phyloP scores from a whole-genome alignment of 2,797 vertebrate genomes.

The Pseudochromis fuscus region DNA sequence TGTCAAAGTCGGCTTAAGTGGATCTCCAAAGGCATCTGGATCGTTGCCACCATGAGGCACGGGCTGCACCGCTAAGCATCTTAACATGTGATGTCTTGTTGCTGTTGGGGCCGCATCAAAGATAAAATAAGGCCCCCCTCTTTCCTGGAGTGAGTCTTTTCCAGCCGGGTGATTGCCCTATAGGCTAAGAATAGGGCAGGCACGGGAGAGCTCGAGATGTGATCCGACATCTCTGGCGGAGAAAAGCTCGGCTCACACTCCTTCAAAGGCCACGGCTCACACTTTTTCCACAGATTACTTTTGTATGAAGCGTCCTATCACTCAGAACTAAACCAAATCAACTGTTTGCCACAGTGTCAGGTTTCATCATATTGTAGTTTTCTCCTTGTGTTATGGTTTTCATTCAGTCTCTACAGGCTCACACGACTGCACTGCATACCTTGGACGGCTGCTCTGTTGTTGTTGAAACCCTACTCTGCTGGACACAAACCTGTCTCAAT shows the following conservation, averaged over 20 bases:
- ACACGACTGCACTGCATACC: slow-evolving; percentile 43
- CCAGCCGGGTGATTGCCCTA: slow-evolving; percentile 39
- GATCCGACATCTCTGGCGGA: slow-evolving; percentile 51
- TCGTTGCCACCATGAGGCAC: slow-evolving; percentile 56
- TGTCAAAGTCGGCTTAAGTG: slow-evolving; percentile 75
- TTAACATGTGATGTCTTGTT: slow-evolving; percentile 70
- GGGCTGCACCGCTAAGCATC: slow-evolving; percentile 53
- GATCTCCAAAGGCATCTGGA: slow-evolving; percentile 70
- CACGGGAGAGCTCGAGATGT: slow-evolving; percentile 36
- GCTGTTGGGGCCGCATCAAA: slow-evolving; percentile 67
- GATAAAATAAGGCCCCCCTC: slow-evolving; percentile 55
- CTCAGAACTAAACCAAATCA: slow-evolving; percentile 26
- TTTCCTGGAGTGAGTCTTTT: slow-evolving; percentile 51
- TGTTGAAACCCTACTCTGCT: slow-evolving; percentile 66
- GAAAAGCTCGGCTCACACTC: slow-evolving; percentile 34
- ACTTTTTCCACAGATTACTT: slow-evolving; percentile 2
- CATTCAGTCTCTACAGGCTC: slow-evolving; percentile 47
- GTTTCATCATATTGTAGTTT: slow-evolving; percentile 31
- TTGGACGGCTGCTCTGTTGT: slow-evolving; percentile 66
- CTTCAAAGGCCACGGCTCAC: slow-evolving; percentile 20
- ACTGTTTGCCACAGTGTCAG: slow-evolving; percentile 14
- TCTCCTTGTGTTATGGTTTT: slow-evolving; percentile 46
- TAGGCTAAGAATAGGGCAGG: slow-evolving; percentile 53
- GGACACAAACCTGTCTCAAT: slow-evolving; percentile 65
- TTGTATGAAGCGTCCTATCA: slow-evolving; percentile 8